Conservation (phyloP, 1,140 invertebrate genomes). For the Leptinotarsa texana region DNA sequence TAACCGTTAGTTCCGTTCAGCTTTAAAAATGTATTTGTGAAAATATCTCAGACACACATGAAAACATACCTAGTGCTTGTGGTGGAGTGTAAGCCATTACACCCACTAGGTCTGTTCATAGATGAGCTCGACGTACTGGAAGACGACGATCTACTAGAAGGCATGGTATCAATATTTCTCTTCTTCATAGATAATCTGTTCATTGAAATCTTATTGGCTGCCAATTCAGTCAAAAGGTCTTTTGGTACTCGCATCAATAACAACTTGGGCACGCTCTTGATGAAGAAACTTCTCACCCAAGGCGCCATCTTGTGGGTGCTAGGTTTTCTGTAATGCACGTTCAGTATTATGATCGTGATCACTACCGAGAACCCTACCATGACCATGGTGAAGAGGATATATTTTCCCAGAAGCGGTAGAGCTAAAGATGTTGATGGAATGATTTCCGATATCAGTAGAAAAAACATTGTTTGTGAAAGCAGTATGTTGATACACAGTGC, state of each 20-base stretch:
- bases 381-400: conserved; percentile 98
- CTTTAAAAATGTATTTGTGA: no score
- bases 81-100: conserved; percentile 77
- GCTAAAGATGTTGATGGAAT: conserved; percentile 98
- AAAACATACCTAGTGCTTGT: conserved; percentile 64
- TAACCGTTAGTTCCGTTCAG: no score
- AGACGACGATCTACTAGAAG: conserved; percentile 73
- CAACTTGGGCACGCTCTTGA: conserved; percentile 79
- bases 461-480: conserved; percentile 98
- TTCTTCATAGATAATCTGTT: conserved; percentile 59
- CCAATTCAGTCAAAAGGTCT: conserved; percentile 76
- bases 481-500: conserved; percentile 98
- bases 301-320: conserved; percentile 96
- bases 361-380: conserved; percentile 95
- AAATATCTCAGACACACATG: no score
- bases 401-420: conserved; percentile 95
- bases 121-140: conserved; percentile 67
- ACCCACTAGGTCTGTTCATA: conserved; percentile 62
- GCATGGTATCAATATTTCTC: conserved; percentile 66
- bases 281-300: conserved; percentile 88
- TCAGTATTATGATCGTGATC: conserved; percentile 96
- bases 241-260: conserved; percentile 85
- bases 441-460: conserved; percentile 95
- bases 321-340: conserved; percentile 99
- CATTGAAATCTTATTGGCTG: conserved; percentile 74